Base-by-base conservation (phyloP, 2,797 vertebrate genomes). In the Varecia variegata region DNA sequence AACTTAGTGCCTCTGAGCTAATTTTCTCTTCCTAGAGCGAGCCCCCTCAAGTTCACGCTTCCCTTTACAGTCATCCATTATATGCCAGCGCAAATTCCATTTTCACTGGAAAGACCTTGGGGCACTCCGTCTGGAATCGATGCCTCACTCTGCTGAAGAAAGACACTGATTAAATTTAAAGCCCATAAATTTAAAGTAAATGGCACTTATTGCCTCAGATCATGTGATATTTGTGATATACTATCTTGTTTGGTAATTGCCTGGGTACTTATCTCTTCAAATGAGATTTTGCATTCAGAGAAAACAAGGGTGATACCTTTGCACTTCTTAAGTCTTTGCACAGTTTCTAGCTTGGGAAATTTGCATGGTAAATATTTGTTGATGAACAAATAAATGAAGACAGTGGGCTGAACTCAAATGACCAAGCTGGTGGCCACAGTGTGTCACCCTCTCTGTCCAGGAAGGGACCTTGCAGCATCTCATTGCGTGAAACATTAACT, bases 401-500 rank as follows among this genome's bases (percentile, higher is more conserved):
- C 18, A 35, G 79, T 80, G 3, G 47, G 25, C 35, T 32, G 65
- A 68, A 87, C 79, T 65, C 87, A 18, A 81, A 17, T 32, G 80
- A 20, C 38, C 35, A 38, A 86, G 30, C 70, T n/a, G 30, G 35
- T 79, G 68, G 56, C 76, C 30, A 30, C 7, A 23, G 17, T 7
- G 40, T 71, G 71, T 35, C 35, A 18, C 54, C 58, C 11, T 70
- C 88, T 88, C 73, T 30, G 15, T 43, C 47, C 65, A 80, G 90
- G 84, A 77, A 38, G 68, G 32, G 74, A 60, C 82, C 58, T 43
- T 27, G 2, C 10, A 71, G 79, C 70, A 56, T 84, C 40, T 95
- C 82, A 21, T 84, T 88, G 58, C 74, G 90, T 27, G 73, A 90
- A 86, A 70, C 62, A 82, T 82, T 88, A 92, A 73, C 86, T 95